Conservation (phyloP, 2,797 vertebrate genomes). For the Lycodopsis pacificus region DNA sequence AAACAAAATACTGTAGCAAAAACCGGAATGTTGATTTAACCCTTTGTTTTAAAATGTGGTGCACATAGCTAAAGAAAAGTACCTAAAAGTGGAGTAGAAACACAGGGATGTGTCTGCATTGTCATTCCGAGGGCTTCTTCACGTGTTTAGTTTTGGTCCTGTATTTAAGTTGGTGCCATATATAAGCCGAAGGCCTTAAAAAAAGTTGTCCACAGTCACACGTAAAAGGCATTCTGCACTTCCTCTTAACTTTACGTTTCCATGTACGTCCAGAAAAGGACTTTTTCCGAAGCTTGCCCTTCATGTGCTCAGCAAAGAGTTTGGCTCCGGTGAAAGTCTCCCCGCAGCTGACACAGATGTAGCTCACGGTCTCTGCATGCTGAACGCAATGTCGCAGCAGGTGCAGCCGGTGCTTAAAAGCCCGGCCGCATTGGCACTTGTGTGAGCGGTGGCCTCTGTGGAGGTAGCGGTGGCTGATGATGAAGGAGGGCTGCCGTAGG, state of each 20-base stretch:
- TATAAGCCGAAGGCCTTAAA: constrained; percentile 79
- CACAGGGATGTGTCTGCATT: neutral
- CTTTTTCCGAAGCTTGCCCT: constrained; percentile 29
- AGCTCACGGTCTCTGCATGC: constrained; percentile 82
- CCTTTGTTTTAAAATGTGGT: neutral
- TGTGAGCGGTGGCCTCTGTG: constrained; percentile 77
- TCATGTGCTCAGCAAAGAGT: constrained; percentile 78
- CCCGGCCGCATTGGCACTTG: constrained; percentile 83
- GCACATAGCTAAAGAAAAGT: neutral
- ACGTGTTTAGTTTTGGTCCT: constrained; percentile 42
- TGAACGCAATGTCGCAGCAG: constrained; percentile 86
- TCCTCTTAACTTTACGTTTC: constrained; percentile 45
- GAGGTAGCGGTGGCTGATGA: constrained; percentile 84
- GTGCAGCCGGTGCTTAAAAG: constrained; percentile 81
- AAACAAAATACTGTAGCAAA: neutral
- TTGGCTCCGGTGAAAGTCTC: constrained; percentile 84
- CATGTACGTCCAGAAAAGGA: neutral
- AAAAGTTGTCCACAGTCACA: constrained; percentile 83
- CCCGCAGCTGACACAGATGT: constrained; percentile 85
- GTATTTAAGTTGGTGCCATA: constrained; percentile 84
- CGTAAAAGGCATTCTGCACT: constrained; percentile 74
- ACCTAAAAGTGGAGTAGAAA: neutral
- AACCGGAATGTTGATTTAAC: neutral
- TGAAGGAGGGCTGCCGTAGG: constrained; percentile 77
- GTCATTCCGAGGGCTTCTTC: constrained; percentile 35